These are phyloP conservation scores for Eira barbara DNA, from an alignment of 2,113 vertebrate species.

Conservation along the genomic window DNA sequence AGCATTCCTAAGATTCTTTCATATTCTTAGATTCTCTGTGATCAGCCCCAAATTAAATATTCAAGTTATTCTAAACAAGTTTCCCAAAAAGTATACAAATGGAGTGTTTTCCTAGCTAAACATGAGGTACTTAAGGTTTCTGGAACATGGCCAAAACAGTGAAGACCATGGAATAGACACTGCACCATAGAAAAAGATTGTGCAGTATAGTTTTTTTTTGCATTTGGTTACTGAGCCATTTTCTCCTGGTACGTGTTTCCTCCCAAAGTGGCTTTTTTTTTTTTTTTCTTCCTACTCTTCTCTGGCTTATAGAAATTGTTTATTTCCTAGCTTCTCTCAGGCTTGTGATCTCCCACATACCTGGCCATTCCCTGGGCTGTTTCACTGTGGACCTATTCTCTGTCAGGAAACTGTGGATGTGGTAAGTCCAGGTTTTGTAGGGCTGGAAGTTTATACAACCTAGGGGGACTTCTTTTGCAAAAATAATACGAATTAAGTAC, in stretches of 20 bases:
- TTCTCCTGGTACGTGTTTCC: neutral
- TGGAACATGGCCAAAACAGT: neutral
- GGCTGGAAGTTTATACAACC: neutral
- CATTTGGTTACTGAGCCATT: no score
- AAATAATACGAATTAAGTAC: neutral
- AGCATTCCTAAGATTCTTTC: neutral
- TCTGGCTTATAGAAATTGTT: neutral
- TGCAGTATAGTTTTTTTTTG: neutral
- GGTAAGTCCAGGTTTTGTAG: neutral
- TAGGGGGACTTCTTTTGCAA: neutral
- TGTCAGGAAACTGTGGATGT: neutral
- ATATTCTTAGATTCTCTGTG: neutral
- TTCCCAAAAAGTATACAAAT: neutral
- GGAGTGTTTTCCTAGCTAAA: neutral
- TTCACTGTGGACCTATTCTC: neutral
- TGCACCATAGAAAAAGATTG: neutral
- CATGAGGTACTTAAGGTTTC: neutral
- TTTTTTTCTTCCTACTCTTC: neutral
- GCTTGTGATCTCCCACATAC: neutral
- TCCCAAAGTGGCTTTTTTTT: neutral
- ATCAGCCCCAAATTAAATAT: neutral
- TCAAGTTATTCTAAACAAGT: neutral
- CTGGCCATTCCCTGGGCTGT: neutral
- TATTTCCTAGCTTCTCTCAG: neutral
- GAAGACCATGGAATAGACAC: fast-evolving